Percentiles rank a stretch among this genome's conserved stretches.
These are phyloP conservation scores for Chelon auratus DNA, from an alignment of 2,797 vertebrate genomes.

Conservation along the genomic window DNA sequence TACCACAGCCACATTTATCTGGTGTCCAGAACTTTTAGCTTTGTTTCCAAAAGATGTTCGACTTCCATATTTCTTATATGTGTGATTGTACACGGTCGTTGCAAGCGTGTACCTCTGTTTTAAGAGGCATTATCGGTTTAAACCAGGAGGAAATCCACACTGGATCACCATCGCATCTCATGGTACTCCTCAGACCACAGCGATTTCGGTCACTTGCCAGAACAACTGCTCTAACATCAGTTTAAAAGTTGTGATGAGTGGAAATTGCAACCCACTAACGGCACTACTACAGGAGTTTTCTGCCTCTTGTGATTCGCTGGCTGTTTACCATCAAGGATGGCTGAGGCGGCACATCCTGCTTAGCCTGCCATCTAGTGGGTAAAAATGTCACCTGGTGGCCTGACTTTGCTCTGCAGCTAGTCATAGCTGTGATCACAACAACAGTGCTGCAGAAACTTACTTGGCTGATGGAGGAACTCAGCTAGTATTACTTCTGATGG, in stretches of 20 bases:
- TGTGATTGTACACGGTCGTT: constrained; percentile 40
- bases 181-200: neutral
- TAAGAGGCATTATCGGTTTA: constrained; percentile 67
- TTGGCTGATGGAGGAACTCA: neutral
- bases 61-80: constrained; percentile 28
- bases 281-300: neutral
- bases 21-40: neutral
- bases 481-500: constrained; percentile 19
- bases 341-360: constrained; percentile 3
- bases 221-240: neutral
- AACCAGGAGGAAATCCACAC: constrained; percentile 29
- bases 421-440: neutral
- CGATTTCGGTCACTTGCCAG: neutral
- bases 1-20: too few species aligned
- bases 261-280: neutral
- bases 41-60: constrained; percentile 3
- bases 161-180: constrained; percentile 2
- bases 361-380: constrained; percentile 50
- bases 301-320: constrained; percentile 8
- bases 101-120: constrained; percentile 75
- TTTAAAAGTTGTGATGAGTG: neutral
- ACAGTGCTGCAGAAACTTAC: neutral
- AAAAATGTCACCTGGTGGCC: neutral
- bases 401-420: neutral
- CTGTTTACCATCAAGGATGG: constrained; percentile 18